Base-by-base conservation (phyloP, 2,113 vertebrate genomes). In the Dicerorhinus sumatrensis region DNA sequence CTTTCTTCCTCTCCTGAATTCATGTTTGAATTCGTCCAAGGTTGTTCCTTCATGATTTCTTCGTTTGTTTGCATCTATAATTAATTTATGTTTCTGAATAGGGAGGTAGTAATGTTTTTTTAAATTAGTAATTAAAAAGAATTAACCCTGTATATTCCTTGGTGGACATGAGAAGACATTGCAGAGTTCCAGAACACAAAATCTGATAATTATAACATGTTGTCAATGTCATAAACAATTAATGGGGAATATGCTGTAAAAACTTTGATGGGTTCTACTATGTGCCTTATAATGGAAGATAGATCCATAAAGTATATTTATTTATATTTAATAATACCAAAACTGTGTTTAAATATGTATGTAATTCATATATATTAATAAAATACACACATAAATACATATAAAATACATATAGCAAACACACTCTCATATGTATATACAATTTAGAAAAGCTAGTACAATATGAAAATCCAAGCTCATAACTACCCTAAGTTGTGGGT, bases 381-480 rank as follows among this genome's bases (percentile, higher is more conserved):
- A 75, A 89, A 56, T 12, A 31, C 36, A 70, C 4, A 17, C n/a
- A 67, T 25, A n/a, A 48, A 67, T 23, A 54, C 25, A 62, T 39
- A n/a, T 25, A 83, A 48, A 70, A 89, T 58, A 79, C 3, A 42
- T 54, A 42, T 25, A 93, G 9, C 13, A 94, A 94, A 92, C 12
- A 63, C 29, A 63, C 2, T 77, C 4, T 63, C 12, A 63, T 88
- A 56, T 84, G 5, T 63, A 76, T 33, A 69, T 46, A 21, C 0
- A 75, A 51, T 88, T 95, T 88, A 42, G 76, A 84, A 88, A 92
- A 96, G 29, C 31, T 63, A 13, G 11, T 72, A 77, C 5, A 75
- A 8, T 42, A 42, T 54, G 36, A 51, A 91, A 60, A 89, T 95
- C 18, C 14, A 96, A 80, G 8, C 7, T 95, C 7, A 13, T 13